A percentile compares a stretch with the other conserved stretches of the same genome.
phyloP scores from a whole-genome alignment of 92 coral and sea anemone genomes.

The Heteractis magnifica region DNA sequence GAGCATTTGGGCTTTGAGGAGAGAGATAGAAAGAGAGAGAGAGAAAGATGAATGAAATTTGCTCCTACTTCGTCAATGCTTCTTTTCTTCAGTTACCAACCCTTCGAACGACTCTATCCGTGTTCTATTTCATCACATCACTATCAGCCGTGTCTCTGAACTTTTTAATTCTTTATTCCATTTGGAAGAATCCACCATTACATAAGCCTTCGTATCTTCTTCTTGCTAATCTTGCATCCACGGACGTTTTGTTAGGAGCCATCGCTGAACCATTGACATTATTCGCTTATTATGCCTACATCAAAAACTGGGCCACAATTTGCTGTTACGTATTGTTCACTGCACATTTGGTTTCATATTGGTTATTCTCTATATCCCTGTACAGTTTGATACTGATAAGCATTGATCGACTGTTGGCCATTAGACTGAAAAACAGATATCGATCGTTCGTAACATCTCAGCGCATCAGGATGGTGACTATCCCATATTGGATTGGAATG shows the following conservation, averaged over 20 bases:
- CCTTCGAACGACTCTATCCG: neutral
- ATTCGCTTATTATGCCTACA: neutral
- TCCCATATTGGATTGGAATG: neutral
- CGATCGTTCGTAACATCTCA: neutral
- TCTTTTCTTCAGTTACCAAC: neutral
- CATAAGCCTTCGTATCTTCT: conserved; percentile 1
- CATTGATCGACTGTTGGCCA: neutral
- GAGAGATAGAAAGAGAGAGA: too few relatives aligned
- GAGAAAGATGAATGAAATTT: too few relatives aligned
- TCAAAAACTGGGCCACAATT: neutral
- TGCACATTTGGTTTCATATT: neutral
- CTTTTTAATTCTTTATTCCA: neutral
- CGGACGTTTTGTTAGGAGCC: neutral
- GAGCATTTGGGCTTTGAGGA: too few relatives aligned
- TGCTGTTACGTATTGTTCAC: neutral
- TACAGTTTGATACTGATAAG: neutral
- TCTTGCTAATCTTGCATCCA: neutral
- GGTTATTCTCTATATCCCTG: neutral
- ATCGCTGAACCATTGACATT: neutral
- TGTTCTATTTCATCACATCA: neutral
- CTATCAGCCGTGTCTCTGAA: neutral
- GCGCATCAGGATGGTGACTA: neutral
- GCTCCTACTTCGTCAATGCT: too few relatives aligned
- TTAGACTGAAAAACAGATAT: neutral
- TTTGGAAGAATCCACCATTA: neutral